Evolutionary conservation across 2,113 vertebrate genomes (phyloP), one percentile per base, ranked within the genome.

Genomic region (Lasiurus borealis): DNA sequence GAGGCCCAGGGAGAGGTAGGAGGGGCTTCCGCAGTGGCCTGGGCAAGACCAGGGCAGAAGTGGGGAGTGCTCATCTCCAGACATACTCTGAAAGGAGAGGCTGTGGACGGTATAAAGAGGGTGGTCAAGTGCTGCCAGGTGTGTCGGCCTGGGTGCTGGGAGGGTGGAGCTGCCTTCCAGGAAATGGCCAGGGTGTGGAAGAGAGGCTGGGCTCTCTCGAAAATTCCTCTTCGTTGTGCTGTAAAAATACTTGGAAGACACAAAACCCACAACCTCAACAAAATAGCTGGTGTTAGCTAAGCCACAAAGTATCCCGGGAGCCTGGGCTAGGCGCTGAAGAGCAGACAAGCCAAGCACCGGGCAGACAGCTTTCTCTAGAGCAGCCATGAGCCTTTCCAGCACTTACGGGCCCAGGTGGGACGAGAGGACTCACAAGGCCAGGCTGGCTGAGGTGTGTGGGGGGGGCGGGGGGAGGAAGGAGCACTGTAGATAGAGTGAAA

Each of bases 321-420:
- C 69, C 77, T 15, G 46, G 92, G 91, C 34, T 2, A 3, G 86
- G 69, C 8, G 0, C 57, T 3, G 13, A 52, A 29, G 4, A 13
- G 36, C 25, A 31, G 68, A 6, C 11, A 11, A 48, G 54, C 71
- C 81, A 27, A 68, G 73, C 36, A 18, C 57, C 36, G 21, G 25
- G 75, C 57, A 86, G 75, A 23, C 69, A 25, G 40, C 69, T 68
- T 54, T 80, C 84, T 68, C 46, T 4, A 57, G 25, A 69, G 62
- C 36, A 82, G 48, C 34, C 84, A 6, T 10, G 8, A 57, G n/a
- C 14, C 68, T 9, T 64, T 11, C 62, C 2, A 34, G 27, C 44
- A 16, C 40, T 27, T 6, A 6, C 2, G 8, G 54, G 27, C 50
- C 40, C 1, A 0, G 3, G 0, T n/a, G 46, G 25, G 8, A n/a